Base-by-base conservation (phyloP, 2,797 vertebrate species). In the Chrosomus eos region DNA sequence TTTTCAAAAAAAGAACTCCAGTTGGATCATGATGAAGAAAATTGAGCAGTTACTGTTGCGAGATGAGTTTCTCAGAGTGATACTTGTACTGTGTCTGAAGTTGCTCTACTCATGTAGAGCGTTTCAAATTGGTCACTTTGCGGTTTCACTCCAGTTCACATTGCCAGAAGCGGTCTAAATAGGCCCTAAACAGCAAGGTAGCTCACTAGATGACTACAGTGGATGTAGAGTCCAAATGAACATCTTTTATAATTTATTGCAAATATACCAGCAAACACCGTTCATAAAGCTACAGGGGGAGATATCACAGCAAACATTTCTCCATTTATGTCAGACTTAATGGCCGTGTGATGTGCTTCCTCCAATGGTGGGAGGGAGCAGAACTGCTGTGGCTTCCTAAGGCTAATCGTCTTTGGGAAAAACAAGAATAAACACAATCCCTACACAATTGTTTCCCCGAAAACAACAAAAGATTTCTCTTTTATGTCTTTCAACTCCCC, bases 361-460 rank as follows among this genome's bases (percentile, higher is more conserved):
- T 58, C n/a, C 64, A 67, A 4, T 43, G 79, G 75, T 87, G 76
- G 81, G 51, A 83, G 72, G 80, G 53, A 83, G 36, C 79, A 60
- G 75, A 73, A 31, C 16, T 11, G 48, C 77, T 83, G 85, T 71
- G 74, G 85, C 60, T 91, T 86, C 87, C 48, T 64, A 38, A 64
- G 45, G 89, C 58, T n/a, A 87, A 92, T 90, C 83, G 83, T 86
- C 82, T 83, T 77, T 71, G 79, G 87, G 84, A 80, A 90, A 90
- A 86, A 85, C 89, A 77, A 82, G 74, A 86, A 85, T 88, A 84
- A 83, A 88, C 87, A 88, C 87, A 89, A 85, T 82, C 28, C 53
- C 68, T 79, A 75, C 76, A 89, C 87, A 88, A 88, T 84, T 70
- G 84, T 90, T 93, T 89, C 82, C 85, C 68, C 75, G 78, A 80